Base-by-base conservation (phyloP, 2,797 vertebrate genomes). In the Crenuchus spilurus region DNA sequence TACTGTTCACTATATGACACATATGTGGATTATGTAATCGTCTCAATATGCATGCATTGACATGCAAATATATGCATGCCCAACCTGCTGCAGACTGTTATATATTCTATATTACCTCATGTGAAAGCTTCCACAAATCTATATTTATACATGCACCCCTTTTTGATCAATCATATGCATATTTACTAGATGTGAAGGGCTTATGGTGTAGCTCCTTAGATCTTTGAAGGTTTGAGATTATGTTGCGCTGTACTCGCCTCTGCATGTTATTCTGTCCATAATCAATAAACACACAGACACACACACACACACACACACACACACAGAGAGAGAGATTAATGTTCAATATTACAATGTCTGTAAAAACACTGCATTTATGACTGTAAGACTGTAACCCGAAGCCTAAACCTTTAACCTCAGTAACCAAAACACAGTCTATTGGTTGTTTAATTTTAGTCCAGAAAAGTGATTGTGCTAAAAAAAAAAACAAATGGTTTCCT, bases 271-370 rank as follows among this genome's bases (percentile, higher is more conserved):
- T 69, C 51, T 51, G 67, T 54, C 61, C 70, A 48, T 60, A 73
- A 74, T 69, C 63, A 78, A 76, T 70, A 74, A 70, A 42, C 28
- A 60, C 44, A 77, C 52, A 73, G 52, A 70, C 7, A 49, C 10
- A 18, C 42, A 46, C 42, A 18, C 39, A 41, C 39, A 41, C 39
- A 41, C 39, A 41, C 39, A 41, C 39, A 42, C 41, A 42, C 41
- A 42, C 41, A 42, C 41, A n/a, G n/a, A n/a, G n/a, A n/a, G n/a
- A n/a, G n/a, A n/a, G n/a, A n/a, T n/a, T n/a, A n/a, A n/a, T n/a
- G n/a, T n/a, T n/a, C n/a, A n/a, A n/a, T n/a, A n/a, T n/a, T n/a
- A n/a, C n/a, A n/a, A n/a, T n/a, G n/a, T n/a, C n/a, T n/a, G n/a
- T n/a, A n/a, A n/a, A n/a, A n/a, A n/a, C n/a, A n/a, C n/a, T n/a